Conservation (phyloP, 2,113 vertebrate species). For the Dasyprocta punctata region DNA sequence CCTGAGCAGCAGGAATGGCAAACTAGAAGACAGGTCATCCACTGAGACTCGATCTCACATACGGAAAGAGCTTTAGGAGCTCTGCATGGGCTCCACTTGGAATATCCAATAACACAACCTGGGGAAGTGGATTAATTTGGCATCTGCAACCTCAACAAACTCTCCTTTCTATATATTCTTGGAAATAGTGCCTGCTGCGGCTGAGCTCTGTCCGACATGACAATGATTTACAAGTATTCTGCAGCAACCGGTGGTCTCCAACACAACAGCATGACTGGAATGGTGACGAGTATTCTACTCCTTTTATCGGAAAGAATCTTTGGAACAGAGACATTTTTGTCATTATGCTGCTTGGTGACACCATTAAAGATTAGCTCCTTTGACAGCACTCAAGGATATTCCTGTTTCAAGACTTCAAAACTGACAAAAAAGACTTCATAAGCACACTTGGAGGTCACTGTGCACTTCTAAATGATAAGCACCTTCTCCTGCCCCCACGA, state of each 20-base stretch:
- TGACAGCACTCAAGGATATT: background rate
- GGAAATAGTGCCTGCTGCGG: background rate
- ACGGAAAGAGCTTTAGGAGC: background rate
- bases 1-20: background rate
- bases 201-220: background rate
- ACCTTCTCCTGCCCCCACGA: background rate
- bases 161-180: background rate
- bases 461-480: background rate
- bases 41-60: background rate
- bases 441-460: background rate
- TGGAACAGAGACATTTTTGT: constrained; percentile 32
- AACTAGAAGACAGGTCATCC: background rate
- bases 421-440: background rate
- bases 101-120: background rate
- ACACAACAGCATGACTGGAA: background rate
- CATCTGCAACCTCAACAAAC: background rate
- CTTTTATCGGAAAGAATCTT: background rate
- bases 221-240: background rate
- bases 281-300: background rate
- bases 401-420: background rate
- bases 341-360: background rate
- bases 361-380: background rate
- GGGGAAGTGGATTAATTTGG: background rate
- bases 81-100: background rate
- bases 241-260: background rate